Conservation (phyloP, 2,797 vertebrate species). For the Novumbra hubbsi region DNA sequence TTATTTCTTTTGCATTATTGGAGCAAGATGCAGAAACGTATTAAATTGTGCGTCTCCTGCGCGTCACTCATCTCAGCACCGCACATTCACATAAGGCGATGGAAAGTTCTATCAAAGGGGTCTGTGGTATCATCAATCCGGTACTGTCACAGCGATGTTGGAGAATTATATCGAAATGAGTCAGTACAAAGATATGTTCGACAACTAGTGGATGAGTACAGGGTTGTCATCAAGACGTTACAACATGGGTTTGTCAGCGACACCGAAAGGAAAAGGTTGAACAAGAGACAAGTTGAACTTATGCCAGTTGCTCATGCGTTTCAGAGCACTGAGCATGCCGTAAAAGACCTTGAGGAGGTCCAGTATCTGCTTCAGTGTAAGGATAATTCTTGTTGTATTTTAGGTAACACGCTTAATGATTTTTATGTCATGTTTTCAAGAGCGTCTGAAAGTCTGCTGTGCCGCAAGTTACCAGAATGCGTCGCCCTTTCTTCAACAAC, state of each 20-base stretch:
- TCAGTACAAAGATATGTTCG: conserved; percentile 76
- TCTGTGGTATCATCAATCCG: conserved; percentile 6
- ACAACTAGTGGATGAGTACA: conserved; percentile 73
- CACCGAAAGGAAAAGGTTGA: conserved; percentile 66
- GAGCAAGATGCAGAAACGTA: conserved; percentile 34
- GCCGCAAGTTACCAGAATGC: not conserved
- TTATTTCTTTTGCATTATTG: fast-evolving
- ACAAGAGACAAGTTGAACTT: conserved; percentile 67
- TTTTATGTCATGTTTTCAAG: not conserved
- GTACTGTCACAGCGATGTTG: conserved; percentile 49
- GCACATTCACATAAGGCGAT: conserved; percentile 11
- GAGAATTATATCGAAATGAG: conserved; percentile 67
- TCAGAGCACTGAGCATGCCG: conserved; percentile 63
- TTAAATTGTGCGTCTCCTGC: conserved; percentile 26
- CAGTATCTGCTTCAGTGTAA: conserved; percentile 76
- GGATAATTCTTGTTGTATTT: conserved; percentile 11
- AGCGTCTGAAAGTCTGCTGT: not conserved
- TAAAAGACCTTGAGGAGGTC: conserved; percentile 78
- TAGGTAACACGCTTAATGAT: not conserved
- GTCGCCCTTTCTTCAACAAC: not conserved
- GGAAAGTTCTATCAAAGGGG: not conserved
- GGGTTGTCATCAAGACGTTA: conserved; percentile 58
- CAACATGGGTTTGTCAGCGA: conserved; percentile 64
- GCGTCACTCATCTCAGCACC: conserved; percentile 7
- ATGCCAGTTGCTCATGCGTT: conserved; percentile 67